phyloP scores from a whole-genome alignment of 2,797 vertebrate species.

The Phoeniculus purpureus region DNA sequence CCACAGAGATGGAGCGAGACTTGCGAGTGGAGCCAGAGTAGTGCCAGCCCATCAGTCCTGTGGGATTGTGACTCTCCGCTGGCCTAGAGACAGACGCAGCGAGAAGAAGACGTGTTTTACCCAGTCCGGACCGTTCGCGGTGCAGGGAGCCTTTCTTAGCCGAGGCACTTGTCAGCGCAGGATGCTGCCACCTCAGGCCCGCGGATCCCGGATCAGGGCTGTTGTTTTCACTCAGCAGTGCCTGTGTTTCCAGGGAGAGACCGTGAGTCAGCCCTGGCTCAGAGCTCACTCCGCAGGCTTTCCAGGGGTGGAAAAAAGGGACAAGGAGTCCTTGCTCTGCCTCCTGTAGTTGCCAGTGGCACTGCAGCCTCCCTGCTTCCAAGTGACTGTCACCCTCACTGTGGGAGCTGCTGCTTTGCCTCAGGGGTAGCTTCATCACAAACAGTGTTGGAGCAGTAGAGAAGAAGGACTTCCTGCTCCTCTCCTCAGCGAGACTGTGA shows the following conservation, averaged over 20 bases:
- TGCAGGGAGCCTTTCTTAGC: background rate
- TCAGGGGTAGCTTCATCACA: background rate
- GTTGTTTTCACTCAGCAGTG: background rate
- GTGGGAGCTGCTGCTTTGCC: background rate
- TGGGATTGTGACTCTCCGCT: background rate
- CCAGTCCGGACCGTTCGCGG: background rate
- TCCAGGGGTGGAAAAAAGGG: background rate
- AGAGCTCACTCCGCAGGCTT: background rate
- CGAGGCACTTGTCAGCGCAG: background rate
- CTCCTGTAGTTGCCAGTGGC: background rate
- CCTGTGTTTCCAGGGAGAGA: background rate
- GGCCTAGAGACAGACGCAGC: background rate
- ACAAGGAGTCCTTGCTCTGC: constrained; percentile 2
- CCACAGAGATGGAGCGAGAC: background rate
- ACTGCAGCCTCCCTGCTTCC: background rate
- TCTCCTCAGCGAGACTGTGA: background rate
- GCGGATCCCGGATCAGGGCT: background rate
- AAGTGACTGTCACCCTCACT: background rate
- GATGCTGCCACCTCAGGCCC: background rate
- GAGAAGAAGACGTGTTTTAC: background rate
- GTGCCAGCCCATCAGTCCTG: background rate
- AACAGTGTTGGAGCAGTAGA: background rate
- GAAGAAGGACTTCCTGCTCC: background rate
- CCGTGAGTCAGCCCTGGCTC: background rate
- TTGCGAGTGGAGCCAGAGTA: background rate